Evolutionary conservation across 1,140 invertebrate genomes (phyloP).

Genomic region (Dendroctonus valens): DNA sequence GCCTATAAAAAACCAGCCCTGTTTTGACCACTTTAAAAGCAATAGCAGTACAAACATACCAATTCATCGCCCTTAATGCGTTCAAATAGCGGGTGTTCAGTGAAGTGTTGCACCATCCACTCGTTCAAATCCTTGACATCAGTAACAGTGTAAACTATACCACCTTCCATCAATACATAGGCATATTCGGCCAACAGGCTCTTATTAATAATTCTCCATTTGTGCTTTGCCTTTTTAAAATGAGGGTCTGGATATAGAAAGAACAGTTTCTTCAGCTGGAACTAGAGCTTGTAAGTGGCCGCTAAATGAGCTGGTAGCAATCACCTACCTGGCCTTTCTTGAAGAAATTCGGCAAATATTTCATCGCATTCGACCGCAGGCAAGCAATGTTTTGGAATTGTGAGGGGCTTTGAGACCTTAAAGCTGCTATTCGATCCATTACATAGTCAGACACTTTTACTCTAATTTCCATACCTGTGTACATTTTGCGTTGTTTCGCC

Average conservation of each 20-base stretch:
- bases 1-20: slow-evolving; percentile 55
- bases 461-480: slow-evolving; percentile 82
- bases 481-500: neutral
- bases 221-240: slow-evolving; percentile 99
- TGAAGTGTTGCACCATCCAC: slow-evolving; percentile 95
- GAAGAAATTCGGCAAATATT: slow-evolving; percentile 97
- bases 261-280: slow-evolving; percentile 96
- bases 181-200: slow-evolving; percentile 95
- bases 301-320: neutral
- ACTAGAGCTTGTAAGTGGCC: slow-evolving; percentile 2
- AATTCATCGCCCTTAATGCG: slow-evolving; percentile 70
- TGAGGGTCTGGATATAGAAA: slow-evolving; percentile 99
- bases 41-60: slow-evolving; percentile 54
- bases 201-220: slow-evolving; percentile 98
- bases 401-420: slow-evolving; percentile 73
- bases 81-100: slow-evolving; percentile 88
- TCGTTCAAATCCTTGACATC: slow-evolving; percentile 97
- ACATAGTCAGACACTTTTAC: slow-evolving; percentile 99
- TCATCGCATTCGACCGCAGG: slow-evolving; percentile 97
- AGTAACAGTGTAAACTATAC: slow-evolving; percentile 92
- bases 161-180: slow-evolving; percentile 83
- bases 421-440: slow-evolving; percentile 87
- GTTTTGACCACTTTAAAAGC: slow-evolving; percentile 6
- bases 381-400: slow-evolving; percentile 94
- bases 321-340: slow-evolving; percentile 80